phyloP scores from a whole-genome alignment of 2,113 vertebrate species.

The Ophthalmolycus amberensis region DNA sequence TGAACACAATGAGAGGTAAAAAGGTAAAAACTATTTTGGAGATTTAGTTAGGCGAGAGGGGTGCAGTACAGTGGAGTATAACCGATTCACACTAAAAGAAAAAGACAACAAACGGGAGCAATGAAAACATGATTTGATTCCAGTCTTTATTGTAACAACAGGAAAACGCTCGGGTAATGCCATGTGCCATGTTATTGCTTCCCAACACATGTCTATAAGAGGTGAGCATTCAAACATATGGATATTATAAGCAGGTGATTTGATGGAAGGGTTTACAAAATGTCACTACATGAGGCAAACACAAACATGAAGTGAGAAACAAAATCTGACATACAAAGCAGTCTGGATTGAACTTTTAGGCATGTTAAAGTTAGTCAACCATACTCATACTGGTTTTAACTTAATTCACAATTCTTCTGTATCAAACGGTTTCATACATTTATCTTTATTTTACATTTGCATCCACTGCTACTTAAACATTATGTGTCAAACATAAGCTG shows the following conservation, averaged over 20 bases:
- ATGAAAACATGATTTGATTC: constrained; percentile 70
- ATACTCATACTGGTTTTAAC: constrained; percentile 13
- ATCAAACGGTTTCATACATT: constrained; percentile 35
- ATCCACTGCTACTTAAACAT: constrained; percentile 43
- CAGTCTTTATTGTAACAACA: constrained; percentile 77
- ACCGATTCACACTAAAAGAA: constrained; percentile 29
- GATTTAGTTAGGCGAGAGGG: background rate
- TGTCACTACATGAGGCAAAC: constrained; percentile 35
- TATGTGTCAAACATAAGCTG: constrained; percentile 25
- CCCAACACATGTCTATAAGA: constrained; percentile 38
- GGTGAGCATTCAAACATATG: constrained; percentile 23
- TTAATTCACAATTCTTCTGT: constrained; percentile 41
- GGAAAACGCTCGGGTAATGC: constrained; percentile 46
- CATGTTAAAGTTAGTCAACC: constrained; percentile 24
- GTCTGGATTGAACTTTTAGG: constrained; percentile 8
- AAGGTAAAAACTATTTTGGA: constrained; percentile 2
- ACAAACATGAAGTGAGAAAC: constrained; percentile 48
- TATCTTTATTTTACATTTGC: constrained; percentile 24
- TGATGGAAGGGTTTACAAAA: constrained; percentile 66
- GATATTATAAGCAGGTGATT: constrained; percentile 58
- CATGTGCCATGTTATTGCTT: constrained; percentile 36
- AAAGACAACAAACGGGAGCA: constrained; percentile 44
- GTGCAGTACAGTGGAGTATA: constrained; percentile 6
- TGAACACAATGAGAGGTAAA: constrained; percentile 34
- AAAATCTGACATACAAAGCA: constrained; percentile 48